Base-by-base conservation (phyloP, 2,797 vertebrate genomes). In the Microctenopoma lineatum region DNA sequence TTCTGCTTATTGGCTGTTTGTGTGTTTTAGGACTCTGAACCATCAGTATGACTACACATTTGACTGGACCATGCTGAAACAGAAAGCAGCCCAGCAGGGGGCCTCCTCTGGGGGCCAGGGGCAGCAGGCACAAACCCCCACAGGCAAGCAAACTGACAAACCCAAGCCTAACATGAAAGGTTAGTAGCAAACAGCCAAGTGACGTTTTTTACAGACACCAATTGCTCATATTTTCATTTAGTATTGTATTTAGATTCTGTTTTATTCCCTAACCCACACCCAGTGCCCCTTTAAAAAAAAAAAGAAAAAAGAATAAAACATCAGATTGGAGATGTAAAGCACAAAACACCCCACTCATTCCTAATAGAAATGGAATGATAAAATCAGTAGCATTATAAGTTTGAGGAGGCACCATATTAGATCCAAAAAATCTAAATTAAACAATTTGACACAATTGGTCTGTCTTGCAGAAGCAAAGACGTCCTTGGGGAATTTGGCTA, bases 131-230 rank as follows among this genome's bases (percentile, higher is more conserved):
- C 97, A 98, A 96, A 98, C 97, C 95, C 97, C 97, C 95, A 99
- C 97, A 98, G 98, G 97, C 98, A 99, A 99, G 97, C 98, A 99
- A 99, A 98, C 97, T 98, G 98, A 99, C 96, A 99, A 99, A 98
- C 96, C 97, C 97, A 99, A 99, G 97, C 98, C 96, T 98, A 99
- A 99, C 97, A 96, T 99, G 96, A 99, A 99, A 99, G 98, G 98
- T 99, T 98, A 98, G 98, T 98, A 98, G 97, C 97, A 96, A 99
- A 98, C 96, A 98, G 94, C 97, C 96, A 98, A 98, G 97, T 94
- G 97, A 99, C 97, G 97, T 98, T 97, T 92, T 91, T 87, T 90
- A 87, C 90, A 92, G 94, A 94, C 92, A 86, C 92, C 93, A 94
- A 94, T 94, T 93, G 90, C 89, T 92, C 75, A 83, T 87, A 66